phyloP scores from a whole-genome alignment of 2,797 vertebrate genomes.

The Spheniscus humboldti region DNA sequence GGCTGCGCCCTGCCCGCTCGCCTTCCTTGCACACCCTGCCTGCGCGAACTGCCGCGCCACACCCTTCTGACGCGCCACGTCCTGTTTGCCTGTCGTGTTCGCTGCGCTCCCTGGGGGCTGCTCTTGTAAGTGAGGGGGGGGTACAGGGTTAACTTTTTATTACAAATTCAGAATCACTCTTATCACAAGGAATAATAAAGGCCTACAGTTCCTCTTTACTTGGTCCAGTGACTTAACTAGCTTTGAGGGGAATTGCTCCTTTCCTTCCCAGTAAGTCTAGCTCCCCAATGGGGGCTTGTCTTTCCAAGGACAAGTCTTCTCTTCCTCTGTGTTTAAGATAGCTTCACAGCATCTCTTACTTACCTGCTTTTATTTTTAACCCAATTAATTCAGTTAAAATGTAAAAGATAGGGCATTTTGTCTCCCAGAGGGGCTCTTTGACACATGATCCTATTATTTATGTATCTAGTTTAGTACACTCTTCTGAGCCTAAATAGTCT shows the following conservation, averaged over 20 bases:
- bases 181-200: background rate
- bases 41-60: too few relatives aligned
- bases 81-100: too few relatives aligned
- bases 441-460: background rate
- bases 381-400: background rate
- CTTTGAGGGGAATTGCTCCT: background rate
- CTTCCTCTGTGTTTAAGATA: background rate
- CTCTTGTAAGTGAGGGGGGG: too few relatives aligned
- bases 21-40: too few relatives aligned
- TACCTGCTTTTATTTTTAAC: background rate
- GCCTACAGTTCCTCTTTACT: background rate
- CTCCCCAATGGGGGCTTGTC: background rate
- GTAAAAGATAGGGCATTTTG: background rate
- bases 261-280: background rate
- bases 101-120: too few relatives aligned
- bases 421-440: background rate
- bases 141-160: background rate
- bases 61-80: too few relatives aligned
- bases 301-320: background rate
- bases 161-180: background rate
- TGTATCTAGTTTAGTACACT: background rate
- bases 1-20: too few relatives aligned
- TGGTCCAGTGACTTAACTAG: background rate
- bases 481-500: background rate
- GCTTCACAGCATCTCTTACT: background rate